A percentile compares a stretch with the other conserved stretches of the same genome.
Evolutionary conservation across 2,888 invertebrate species (phyloP).

Genomic region (Ectropis crepuscularia): DNA sequence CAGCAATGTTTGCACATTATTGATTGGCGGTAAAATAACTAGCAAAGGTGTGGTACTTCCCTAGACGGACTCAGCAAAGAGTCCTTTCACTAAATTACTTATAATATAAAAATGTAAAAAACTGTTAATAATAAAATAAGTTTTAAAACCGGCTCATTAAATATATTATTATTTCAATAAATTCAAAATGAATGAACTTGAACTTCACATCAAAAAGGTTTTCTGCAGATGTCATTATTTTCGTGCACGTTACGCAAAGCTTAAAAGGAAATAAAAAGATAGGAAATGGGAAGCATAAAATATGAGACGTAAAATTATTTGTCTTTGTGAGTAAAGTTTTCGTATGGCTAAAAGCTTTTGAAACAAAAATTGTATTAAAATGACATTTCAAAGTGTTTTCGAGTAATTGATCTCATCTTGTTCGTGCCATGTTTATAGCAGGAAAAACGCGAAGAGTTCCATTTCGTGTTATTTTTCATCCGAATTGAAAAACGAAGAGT

Average conservation of each 20-base stretch:
- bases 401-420: neutral
- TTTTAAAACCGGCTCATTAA: neutral
- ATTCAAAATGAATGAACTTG: no score
- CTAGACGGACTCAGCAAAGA: no score
- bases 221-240: conserved; percentile 2
- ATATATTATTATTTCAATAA: no score
- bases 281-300: conserved; percentile 6
- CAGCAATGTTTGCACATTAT: no score
- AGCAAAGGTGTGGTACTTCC: no score
- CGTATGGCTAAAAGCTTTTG: conserved; percentile 14
- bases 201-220: no score
- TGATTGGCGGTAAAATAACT: no score
- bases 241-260: conserved; percentile 4
- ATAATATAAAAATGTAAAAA: no score
- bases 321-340: conserved; percentile 9
- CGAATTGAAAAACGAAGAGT: no score
- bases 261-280: conserved; percentile 8
- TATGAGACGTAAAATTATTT: conserved; percentile 16
- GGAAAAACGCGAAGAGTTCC: no score
- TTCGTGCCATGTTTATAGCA: neutral
- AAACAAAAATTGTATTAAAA: conserved; percentile 8
- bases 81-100: no score
- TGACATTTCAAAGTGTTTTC: neutral
- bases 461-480: no score
- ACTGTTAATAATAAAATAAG: neutral